Base-by-base conservation (phyloP, 1,140 invertebrate species). In the Metaphire vulgaris region DNA sequence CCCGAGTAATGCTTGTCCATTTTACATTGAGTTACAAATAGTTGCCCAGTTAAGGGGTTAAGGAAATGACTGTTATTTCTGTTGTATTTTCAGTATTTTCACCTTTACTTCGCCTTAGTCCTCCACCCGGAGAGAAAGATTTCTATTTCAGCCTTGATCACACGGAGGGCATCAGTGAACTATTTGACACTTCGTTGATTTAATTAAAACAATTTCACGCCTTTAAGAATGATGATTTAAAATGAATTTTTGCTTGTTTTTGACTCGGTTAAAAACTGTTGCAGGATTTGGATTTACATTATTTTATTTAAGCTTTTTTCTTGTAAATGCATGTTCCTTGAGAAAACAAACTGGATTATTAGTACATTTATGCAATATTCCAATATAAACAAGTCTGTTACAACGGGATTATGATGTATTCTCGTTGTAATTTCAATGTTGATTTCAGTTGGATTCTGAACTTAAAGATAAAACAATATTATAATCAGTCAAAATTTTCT, bases 81-180 rank as follows among this genome's bases (percentile, higher is more conserved):
- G 41, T 21, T 56, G 6, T 56, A 21, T 81, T 82, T 81, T 76
- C 86, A 93, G 92, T 90, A 83, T 90, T 90, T 82, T 88, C 90
- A 70, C 90, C 91, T 72, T 89, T 95, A 72, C 83, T 93, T 68
- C 88, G 90, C 80, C 86, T 95, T 78, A 93, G 91, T 86, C 92
- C 93, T 30, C 91, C 92, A 21, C 90, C 92, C 21, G 90, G 89
- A 64, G 90, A 91, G 78, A 89, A 90, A 79, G 93, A 95, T 84
- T 96, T 92, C 84, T 89, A 89, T 69, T 95, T 93, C 85, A 92
- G 92, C 82, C 85, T 95, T 73, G 89, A 90, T 81, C 91, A 91
- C 77, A 89, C 88, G 76, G 93, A 95, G 89, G 93, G 93, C 56
- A 88, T 93, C 78, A 90, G 89, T 85, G 93, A 95, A 86, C 86